phyloP scores from a whole-genome alignment of 2,113 vertebrate genomes.

The Sphyrna mokarran region DNA sequence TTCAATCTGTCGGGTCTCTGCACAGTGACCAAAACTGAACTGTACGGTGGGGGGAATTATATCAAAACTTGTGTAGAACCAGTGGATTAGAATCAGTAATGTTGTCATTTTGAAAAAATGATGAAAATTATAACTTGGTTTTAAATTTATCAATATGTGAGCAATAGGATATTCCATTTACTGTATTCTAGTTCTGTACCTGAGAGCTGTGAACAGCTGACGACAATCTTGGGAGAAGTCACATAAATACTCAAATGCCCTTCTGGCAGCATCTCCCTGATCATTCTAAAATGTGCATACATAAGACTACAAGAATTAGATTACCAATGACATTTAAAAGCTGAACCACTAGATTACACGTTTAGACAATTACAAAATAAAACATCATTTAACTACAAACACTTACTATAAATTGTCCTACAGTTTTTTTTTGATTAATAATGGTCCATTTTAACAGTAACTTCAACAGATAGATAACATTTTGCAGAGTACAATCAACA shows the following conservation, averaged over 20 bases:
- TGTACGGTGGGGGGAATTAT: background rate
- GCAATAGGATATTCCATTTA: background rate
- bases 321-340: background rate
- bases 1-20: background rate
- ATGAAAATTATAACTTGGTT: background rate
- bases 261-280: constrained; percentile 64
- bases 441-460: background rate
- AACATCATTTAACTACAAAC: background rate
- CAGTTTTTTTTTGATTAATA: background rate
- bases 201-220: constrained; percentile 68
- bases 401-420: background rate
- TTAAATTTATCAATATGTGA: background rate
- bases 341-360: background rate
- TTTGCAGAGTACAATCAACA: background rate
- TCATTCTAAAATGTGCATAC: constrained; percentile 58
- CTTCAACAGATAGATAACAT: background rate
- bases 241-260: constrained; percentile 72
- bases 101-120: background rate
- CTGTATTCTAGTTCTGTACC: constrained; percentile 53
- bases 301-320: constrained; percentile 36
- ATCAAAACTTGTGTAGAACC: background rate
- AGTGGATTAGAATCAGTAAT: background rate
- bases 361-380: background rate
- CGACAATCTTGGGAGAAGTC: constrained; percentile 59
- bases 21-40: background rate